Base-by-base conservation (phyloP, 1,140 invertebrate species). In the Zaprionus gabonicus region DNA sequence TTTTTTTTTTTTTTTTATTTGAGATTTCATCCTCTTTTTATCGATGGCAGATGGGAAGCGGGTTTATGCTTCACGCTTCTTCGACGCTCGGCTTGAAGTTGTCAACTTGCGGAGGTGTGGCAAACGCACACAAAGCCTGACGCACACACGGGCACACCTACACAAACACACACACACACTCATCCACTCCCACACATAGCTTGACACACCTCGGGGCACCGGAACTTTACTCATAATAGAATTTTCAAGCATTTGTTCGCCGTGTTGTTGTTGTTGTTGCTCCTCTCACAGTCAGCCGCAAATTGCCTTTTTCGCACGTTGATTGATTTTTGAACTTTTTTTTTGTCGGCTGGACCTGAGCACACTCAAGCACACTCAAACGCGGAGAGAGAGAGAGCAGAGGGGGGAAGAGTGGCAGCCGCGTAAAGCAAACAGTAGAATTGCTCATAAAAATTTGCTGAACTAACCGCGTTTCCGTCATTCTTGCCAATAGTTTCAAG, bases 291-390 rank as follows among this genome's bases (percentile, higher is more conserved):
- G 56, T 67, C 38, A 76, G 59, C 83, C 84, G 67, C 83, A 87
- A 87, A 87, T 87, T 87, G 83, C 81, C 84, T 87, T 88, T 87
- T 87, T 87, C 83, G 84, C 83, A 87, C 84, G 75, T 87, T 87
- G 83, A 87, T 87, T 87, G 83, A 87, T 87, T 87, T 86, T 88
- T 78, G 67, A 84, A 84, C 70, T 85, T 84, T 84, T 84, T 28
- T 34, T 34, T 34, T 84, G 70, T 68, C 17, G 57, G 59, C 55
- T 74, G 62, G 71, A 80, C 66, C 34, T 57, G 13, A 12, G 20
- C 27, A 68, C 46, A 53, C n/a, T 27, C 15, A 51, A 57, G 66
- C 46, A 55, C 65, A 46, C 34, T 56, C 25, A 20, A 20, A 41
- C 49, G 12, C 10, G 46, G 31, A 46, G 36, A 49, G 49, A 13